Base-by-base conservation (phyloP, 2,888 invertebrate genomes). In the Archaeoteleia sp. region DNA sequence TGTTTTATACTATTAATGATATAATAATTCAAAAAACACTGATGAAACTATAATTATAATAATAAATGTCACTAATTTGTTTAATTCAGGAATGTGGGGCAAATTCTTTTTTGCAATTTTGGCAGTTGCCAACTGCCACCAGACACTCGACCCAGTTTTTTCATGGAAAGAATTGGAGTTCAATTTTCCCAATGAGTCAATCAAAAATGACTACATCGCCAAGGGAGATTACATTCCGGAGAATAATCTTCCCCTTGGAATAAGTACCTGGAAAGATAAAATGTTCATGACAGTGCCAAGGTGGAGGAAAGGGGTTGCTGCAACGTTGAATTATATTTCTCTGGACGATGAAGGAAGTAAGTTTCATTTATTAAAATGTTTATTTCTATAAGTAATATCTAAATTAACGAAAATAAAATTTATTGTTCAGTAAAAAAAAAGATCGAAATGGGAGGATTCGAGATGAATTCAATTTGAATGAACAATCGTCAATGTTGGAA, bases 231-330 rank as follows among this genome's bases (percentile, higher is more conserved):
- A 91, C 76, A 88, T 92, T 27, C 92, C 90, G 6, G 89, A 90
- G 78, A 91, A 91, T 82, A 91, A 91, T 76, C 87, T 91, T 2
- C 92, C 92, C 0, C 89, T 92, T 86, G 92, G 92, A 0, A 86
- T 90, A 0, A 90, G 90, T 51, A 86, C 87, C 5, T 91, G 91
- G 81, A 86, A 87, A 0, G 88, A 91, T 69, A 89, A 91, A 70
- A 78, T 93, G 1, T 93, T 93, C 73, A 82, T 93, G 1, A 91
- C 93, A 0, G 87, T 94, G 27, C 94, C 95, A 0, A 86, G 94
- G 46, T 87, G 94, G 79, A 88, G 79, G 60, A 63, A 83, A 83
- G 90, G 91, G 8, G 89, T 91, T 35, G 89, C 90, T 1, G 86
- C 90, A 0, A 91, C 90, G 2, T 75, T 91, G 7, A 91, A 91